Base-by-base conservation (phyloP, 2,113 vertebrate species). In the Aix galericulata region DNA sequence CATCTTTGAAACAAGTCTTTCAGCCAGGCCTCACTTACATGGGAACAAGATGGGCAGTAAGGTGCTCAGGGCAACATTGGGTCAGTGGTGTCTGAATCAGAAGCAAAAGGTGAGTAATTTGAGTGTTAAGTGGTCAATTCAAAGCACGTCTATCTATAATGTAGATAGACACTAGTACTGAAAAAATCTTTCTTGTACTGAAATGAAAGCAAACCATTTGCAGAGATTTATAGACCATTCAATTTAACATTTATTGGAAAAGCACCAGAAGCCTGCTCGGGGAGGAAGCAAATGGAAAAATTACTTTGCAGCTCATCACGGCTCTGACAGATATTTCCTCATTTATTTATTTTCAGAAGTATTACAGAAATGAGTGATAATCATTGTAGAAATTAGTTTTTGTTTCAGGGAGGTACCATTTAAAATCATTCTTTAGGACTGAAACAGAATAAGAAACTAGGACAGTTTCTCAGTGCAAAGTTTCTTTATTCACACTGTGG, bases 321-420 rank as follows among this genome's bases (percentile, higher is more conserved):
- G 10, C 4, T 74, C 18, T 78, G n/a, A 67, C 27, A 89, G 25
- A 27, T 89, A 75, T 48, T 89, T 93, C 52, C 59, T 80, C 59
- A 74, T 69, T 86, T 92, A 55, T 72, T 85, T 91, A 46, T 63
- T 88, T 88, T 94, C 60, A 58, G 84, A 91, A 83, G 17, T 56
- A 73, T 85, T 78, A 85, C 38, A 66, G 34, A 58, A 62, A 9
- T 82, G 72, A 92, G 31, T 36, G 48, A 75, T 79, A 93, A 83
- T n/a, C 81, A 5, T 81, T 83, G 32, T 21, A 67, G 63, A 89
- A 31, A 58, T 69, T 3, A 34, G n/a, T 73, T 95, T 83, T 20
- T 74, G 6, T 93, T 89, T 91, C 66, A 76, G 17, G 62, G 29
- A 74, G 18, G 21, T 63, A 72, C 22, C 13, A 2, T 89, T 89